Base-by-base conservation (phyloP, 2,113 vertebrate species). In the Pangasianodon gigas region DNA sequence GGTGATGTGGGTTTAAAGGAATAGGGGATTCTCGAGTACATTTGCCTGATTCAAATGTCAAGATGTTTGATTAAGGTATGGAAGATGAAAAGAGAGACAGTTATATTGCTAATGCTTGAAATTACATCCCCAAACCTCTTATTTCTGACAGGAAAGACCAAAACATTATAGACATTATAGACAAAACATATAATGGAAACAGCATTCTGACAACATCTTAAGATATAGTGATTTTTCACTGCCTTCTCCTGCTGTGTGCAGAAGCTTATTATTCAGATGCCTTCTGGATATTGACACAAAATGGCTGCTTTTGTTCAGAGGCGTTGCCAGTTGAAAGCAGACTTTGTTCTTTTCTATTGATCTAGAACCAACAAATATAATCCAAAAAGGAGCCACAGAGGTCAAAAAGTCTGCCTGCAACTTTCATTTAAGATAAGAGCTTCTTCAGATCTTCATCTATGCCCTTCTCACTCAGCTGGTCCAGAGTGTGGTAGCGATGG, bases 401-500 rank as follows among this genome's bases (percentile, higher is more conserved):
- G 58, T n/a, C 56, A 88, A 32, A 46, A 21, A 44, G 8, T 44
- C 84, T 46, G 37, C 21, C 44, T 65, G 16, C 21, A 58, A 69
- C 48, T 32, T 29, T 19, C 7, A 16, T 71, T 96, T 91, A 96
- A 87, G 69, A 92, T 88, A 96, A 93, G 60, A 98, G 90, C 74
- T 95, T 95, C 93, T 94, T 93, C 60, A 99, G 95, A 58, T 98
- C 97, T 2, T 95, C 90, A 13, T 95, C 97, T 44, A 99, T 51
- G 48, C 97, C 97, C 0, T 82, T 91, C 16, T 91, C 92, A 19
- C 83, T 95, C 89, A 99, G 95, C 54, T 97, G 95, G 85, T 96
- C 95, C 93, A 99, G 92, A 90, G 96, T 97, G 95, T 96, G 94
- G 94, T 99, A 99, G 84, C 94, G 96, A 77, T 99, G 98, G 91